Base-by-base conservation (phyloP, 2,888 invertebrate genomes). In the Cataglyphis altisquamis region DNA sequence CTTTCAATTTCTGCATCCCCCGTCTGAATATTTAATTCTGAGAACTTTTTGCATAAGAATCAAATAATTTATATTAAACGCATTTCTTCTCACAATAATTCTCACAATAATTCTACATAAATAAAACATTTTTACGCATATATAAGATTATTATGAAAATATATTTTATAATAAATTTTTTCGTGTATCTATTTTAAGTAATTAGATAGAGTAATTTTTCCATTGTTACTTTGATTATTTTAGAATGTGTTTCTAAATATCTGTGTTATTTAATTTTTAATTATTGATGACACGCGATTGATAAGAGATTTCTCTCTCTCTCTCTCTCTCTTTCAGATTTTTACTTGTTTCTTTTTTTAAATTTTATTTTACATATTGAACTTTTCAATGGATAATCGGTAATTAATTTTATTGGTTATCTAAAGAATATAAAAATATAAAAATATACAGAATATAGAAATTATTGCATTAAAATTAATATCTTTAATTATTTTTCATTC, bases 1-100 rank as follows among this genome's bases (percentile, higher is more conserved):
- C 68, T 45, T 83, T 88, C 82, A n/a, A 70, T 89, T 80, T 85
- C 70, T 60, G n/a, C 36, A 77, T 67, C 82, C 75, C 52, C 63
- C 41, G 39, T 57, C 68, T 64, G 29, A 66, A 45, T 18, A 18
- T 82, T 63, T 25, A 60, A 4, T 60, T 25, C 29, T 15, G 10
- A 15, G 39, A 52, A 29, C 39, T 10, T 52, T 52, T 52, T n/a
- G 6, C n/a, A 8, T 52, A 52, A 32, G 4, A 12, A 36, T n/a
- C 4, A 29, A 36, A 36, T 39, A 8, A 10, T 25, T 48, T 48
- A 41, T 29, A 1, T 48, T 21, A 55, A 1, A 62, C 29, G 18
- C 9, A n/a, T 18, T 15, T 18, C 12, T 45, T 4, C 18, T 15
- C 15, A 6, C 45, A 48, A 18, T 48, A 18, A 18, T 48, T 21